Evolutionary conservation across 2,888 invertebrate species (phyloP).

Genomic region (Dynastes grantii): DNA sequence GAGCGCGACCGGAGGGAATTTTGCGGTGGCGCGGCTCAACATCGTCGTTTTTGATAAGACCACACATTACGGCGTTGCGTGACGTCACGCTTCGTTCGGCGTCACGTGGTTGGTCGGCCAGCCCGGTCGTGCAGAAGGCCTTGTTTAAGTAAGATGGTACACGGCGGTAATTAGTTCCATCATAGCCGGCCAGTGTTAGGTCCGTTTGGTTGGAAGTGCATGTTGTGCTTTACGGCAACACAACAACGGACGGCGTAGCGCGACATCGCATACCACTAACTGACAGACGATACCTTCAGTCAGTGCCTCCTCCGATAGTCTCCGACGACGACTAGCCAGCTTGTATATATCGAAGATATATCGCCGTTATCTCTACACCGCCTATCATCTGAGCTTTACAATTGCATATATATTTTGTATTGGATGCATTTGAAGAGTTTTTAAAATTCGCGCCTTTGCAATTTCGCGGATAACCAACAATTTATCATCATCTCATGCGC

Average conservation of each 20-base stretch:
- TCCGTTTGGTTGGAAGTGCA: conserved; percentile 33
- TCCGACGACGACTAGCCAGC: not conserved
- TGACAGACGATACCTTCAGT: conserved; percentile 4
- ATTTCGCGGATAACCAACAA: conserved; percentile 11
- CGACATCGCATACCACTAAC: conserved; percentile 12
- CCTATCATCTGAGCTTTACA: too few relatives aligned
- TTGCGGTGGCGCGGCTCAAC: conserved; percentile 37
- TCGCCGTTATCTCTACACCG: conserved; percentile 1
- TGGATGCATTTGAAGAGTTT: conserved; percentile 3
- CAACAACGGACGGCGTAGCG: not conserved
- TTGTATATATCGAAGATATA: conserved; percentile 2
- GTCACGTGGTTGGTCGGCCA: conserved; percentile 42
- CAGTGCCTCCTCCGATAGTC: conserved; percentile 3
- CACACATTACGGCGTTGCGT: conserved; percentile 41
- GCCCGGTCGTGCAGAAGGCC: conserved; percentile 53
- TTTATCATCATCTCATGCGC: not conserved
- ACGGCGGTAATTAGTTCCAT: conserved; percentile 54
- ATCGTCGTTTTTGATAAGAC: conserved; percentile 36
- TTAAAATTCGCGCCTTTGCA: not conserved
- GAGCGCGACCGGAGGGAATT: conserved; percentile 41
- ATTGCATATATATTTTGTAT: not conserved
- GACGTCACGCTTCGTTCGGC: conserved; percentile 35
- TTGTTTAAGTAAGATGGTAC: conserved; percentile 56
- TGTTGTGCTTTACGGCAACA: conserved; percentile 2
- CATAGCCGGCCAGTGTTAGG: conserved; percentile 43